Evolutionary conservation across 2,113 vertebrate genomes (phyloP), one percentile per base, ranked within the genome.

Genomic region (Cacatua alba): DNA sequence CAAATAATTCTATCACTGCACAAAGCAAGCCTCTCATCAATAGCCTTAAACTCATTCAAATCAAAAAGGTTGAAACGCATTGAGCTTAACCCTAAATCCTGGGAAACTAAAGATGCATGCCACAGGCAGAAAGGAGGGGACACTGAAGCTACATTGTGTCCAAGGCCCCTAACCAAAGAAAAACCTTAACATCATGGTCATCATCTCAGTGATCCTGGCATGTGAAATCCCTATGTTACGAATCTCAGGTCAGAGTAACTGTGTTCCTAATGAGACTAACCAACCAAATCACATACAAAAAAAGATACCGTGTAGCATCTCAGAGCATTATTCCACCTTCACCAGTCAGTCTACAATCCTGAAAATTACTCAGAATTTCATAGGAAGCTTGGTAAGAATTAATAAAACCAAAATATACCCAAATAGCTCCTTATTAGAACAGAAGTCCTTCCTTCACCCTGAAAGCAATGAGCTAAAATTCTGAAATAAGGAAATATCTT

Each of bases 151-250:
- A 37, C 4, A 6, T 1, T 10, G 10, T 20, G 35, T 19, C 24
- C 52, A 17, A 74, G 63, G 10, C 15, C 20, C 10, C 25, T 31
- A 10, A 10, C 17, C 20, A 44, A 51, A 63, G 19, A 23, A 85
- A 75, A 31, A 26, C 1, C 2, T 81, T 31, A n/a, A 17, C 31
- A 24, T n/a, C 24, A 4, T 6, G 24, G 75, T 20, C 41, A 51
- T 39, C 43, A 35, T 10, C 44, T 28, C 37, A 15, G 24, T 11
- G 28, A 37, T 24, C 44, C 33, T 26, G 15, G 39, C 25, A 33
- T 0, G 11, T 23, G n/a, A 82, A 86, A 65, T 26, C 11, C 1
- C 0, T 53, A 3, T 7, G 29, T 43, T 65, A 65, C 39, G n/a
- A 26, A 71, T 10, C 23, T 31, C 23, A 18, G 48, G 4, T 69